Evolutionary conservation across 53 echinoderm and acorn worm genomes (phyloP).

Genomic region (Paracentrotus lividus): DNA sequence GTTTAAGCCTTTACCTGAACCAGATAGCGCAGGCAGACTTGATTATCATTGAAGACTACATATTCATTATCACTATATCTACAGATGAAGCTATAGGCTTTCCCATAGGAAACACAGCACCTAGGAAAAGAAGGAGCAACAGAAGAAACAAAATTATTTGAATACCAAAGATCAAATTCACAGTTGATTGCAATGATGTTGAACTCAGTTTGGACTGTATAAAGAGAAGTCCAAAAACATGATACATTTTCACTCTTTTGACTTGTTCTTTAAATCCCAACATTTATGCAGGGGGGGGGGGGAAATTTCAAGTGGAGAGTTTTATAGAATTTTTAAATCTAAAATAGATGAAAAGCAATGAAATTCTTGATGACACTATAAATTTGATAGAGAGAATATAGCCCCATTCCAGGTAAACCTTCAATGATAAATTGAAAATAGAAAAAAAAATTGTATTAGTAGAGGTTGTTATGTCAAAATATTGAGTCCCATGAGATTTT

Average conservation of each 20-base stretch:
- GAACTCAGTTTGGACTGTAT: not conserved
- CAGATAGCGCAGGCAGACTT: slow-evolving; percentile 88
- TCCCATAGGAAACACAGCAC: slow-evolving; percentile 86
- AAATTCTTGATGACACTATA: too few relatives aligned
- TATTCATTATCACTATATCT: slow-evolving; percentile 72
- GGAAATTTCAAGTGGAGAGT: not conserved
- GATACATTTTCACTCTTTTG: not conserved
- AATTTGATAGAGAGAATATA: too few relatives aligned
- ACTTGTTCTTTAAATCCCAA: too few relatives aligned
- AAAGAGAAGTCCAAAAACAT: not conserved
- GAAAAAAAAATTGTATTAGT: too few relatives aligned
- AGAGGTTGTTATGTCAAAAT: too few relatives aligned
- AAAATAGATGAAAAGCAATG: too few relatives aligned
- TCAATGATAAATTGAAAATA: too few relatives aligned
- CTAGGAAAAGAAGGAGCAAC: slow-evolving; percentile 51
- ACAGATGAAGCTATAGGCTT: slow-evolving; percentile 21
- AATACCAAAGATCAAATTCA: not conserved
- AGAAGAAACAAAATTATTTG: not conserved
- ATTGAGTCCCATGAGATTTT: too few relatives aligned
- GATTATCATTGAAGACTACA: slow-evolving; percentile 85
- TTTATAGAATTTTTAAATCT: too few relatives aligned
- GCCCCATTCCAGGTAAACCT: too few relatives aligned
- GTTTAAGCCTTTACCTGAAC: slow-evolving; percentile 76
- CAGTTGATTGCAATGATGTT: too few relatives aligned
- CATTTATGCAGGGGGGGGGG: not conserved